phyloP scores from a whole-genome alignment of 2,113 vertebrate species.

The Sceloporus tristichus region DNA sequence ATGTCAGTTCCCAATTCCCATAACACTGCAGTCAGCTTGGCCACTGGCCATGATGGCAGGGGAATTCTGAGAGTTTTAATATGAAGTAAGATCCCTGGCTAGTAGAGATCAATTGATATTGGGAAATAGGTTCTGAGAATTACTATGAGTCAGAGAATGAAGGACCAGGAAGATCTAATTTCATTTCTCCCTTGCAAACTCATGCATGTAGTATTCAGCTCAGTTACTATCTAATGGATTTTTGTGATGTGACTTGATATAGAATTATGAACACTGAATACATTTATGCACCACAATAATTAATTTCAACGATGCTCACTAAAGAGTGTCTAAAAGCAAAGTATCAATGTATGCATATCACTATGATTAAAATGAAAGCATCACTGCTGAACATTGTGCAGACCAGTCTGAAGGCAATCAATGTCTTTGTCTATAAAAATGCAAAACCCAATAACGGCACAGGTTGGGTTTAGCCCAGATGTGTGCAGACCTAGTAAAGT shows the following conservation, averaged over 20 bases:
- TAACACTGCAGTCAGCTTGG: too few relatives aligned
- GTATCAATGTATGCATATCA: not conserved
- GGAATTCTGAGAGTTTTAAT: too few relatives aligned
- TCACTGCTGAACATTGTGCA: not conserved
- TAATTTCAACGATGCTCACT: not conserved
- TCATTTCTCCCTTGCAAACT: not conserved
- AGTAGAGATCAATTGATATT: not conserved
- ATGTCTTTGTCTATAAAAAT: not conserved
- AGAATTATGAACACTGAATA: not conserved
- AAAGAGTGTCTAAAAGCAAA: not conserved
- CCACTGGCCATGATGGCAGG: too few relatives aligned
- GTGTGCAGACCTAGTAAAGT: not conserved
- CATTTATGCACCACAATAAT: not conserved
- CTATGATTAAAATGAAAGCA: not conserved
- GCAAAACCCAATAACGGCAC: not conserved
- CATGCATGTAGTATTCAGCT: not conserved
- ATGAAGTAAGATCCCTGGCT: not conserved
- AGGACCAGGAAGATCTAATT: not conserved
- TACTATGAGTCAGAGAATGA: not conserved
- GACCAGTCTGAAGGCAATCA: not conserved
- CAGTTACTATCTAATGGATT: not conserved
- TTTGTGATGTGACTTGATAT: not conserved
- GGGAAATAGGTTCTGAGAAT: not conserved
- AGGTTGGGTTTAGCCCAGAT: not conserved
- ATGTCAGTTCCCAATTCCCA: too few relatives aligned